Percentiles rank a stretch among this genome's conserved stretches.
phyloP scores from a whole-genome alignment of 2,797 vertebrate species.

The Botia almorhae region DNA sequence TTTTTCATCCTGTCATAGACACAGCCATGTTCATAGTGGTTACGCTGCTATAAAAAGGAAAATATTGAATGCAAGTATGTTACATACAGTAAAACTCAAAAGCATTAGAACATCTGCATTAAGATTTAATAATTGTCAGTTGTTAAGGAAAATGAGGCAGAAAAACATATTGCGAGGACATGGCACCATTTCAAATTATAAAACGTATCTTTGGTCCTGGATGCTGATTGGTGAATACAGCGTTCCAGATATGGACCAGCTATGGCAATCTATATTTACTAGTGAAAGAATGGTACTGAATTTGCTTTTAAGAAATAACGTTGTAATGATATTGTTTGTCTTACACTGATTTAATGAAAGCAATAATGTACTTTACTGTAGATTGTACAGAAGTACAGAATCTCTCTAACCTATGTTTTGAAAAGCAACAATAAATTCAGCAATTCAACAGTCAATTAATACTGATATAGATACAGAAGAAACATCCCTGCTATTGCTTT shows the following conservation, averaged over 20 bases:
- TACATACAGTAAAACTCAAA: background rate
- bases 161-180: background rate
- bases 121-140: constrained; percentile 9
- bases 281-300: too few species aligned
- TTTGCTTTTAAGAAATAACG: too few species aligned
- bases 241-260: too few species aligned
- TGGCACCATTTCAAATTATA: background rate
- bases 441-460: background rate
- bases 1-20: constrained; percentile 64
- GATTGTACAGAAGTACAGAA: too few species aligned
- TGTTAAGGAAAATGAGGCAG: background rate
- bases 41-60: constrained; percentile 62
- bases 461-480: background rate
- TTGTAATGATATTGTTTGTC: too few species aligned
- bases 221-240: background rate
- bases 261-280: too few species aligned
- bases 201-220: background rate
- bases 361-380: too few species aligned
- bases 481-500: background rate
- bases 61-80: background rate
- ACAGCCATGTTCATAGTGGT: constrained; percentile 70
- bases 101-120: background rate
- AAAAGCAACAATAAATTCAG: background rate
- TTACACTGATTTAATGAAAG: too few species aligned
- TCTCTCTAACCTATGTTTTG: background rate